Evolutionary conservation across 2,113 vertebrate species (phyloP), one percentile per base, ranked within the genome.

Genomic region (Morone chrysops): DNA sequence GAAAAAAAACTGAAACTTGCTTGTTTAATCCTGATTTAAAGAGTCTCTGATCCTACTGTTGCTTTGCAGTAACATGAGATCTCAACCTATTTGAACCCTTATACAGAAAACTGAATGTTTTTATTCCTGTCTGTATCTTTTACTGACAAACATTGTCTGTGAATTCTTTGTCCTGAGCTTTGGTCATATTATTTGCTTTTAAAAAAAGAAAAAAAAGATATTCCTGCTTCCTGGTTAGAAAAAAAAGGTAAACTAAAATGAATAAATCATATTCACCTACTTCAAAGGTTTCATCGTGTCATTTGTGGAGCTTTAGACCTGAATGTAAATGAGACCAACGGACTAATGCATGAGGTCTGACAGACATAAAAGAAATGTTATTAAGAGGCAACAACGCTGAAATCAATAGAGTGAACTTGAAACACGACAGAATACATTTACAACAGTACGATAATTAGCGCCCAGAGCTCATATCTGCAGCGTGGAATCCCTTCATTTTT

Each of bases 391-490:
- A 95, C 95, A 95, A 95, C 96, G 93, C 95, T 94, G 95, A 96
- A 98, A 97, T 97, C 97, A 97, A 97, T 97, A 94, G 96, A 95
- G 95, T 95, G 96, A 96, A 97, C 97, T 97, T 97, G 96, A 97
- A 97, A 90, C 92, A 82, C 77, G 62, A 7, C 12, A 13, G 91
- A 91, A 92, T 90, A 91, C 87, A 93, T 88, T 92, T 91, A 80
- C 85, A 95, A 96, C 96, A 95, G 94, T 95, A 92, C 95, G 95
- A 96, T 97, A 96, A 97, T 97, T 96, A 97, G 60, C 1, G 96
- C 96, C 96, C 95, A 86, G 94, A 96, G 96, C 82, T 86, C 85
- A 91, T 89, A 90, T 91, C 86, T 89, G 82, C 78, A 20, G 71
- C 86, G 10, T 80, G 74, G 82, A 76, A 82, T 89, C 83, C 78